These are phyloP conservation scores for Carettochelys insculpta DNA, from an alignment of 2,113 vertebrate species.

Conservation along the genomic window DNA sequence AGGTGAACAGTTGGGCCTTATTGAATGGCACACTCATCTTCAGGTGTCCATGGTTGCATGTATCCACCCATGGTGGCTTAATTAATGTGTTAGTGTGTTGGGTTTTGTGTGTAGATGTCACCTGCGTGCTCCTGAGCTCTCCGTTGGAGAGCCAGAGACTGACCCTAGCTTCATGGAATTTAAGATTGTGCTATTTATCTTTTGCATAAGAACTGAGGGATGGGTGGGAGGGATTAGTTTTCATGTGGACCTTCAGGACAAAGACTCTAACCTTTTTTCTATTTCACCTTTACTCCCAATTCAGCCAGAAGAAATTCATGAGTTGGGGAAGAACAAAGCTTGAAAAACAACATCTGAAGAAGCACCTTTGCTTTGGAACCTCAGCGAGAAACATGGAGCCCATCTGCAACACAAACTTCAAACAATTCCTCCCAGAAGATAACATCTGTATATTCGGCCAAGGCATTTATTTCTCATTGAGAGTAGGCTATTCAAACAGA, in stretches of 20 bases:
- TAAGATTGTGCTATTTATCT: neutral
- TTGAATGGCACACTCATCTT: too few species aligned
- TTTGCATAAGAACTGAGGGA: neutral
- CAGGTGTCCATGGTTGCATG: neutral
- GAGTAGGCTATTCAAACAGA: neutral
- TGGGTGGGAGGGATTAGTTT: neutral
- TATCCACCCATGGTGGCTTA: too few species aligned
- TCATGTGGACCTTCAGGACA: neutral
- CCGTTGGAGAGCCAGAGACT: neutral
- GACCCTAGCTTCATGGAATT: neutral
- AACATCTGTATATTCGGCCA: neutral
- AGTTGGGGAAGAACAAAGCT: neutral
- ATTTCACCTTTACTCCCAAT: neutral
- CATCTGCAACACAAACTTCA: neutral
- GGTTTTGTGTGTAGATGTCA: neutral
- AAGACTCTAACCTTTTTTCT: neutral
- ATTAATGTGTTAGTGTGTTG: neutral
- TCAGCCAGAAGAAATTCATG: neutral
- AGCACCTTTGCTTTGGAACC: neutral
- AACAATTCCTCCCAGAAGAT: neutral
- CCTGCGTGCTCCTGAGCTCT: neutral
- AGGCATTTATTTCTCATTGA: neutral
- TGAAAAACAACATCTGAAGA: neutral
- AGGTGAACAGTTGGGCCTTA: neutral
- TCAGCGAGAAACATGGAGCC: neutral